phyloP scores from a whole-genome alignment of 2,888 invertebrate species.

The Masnerella sp. region DNA sequence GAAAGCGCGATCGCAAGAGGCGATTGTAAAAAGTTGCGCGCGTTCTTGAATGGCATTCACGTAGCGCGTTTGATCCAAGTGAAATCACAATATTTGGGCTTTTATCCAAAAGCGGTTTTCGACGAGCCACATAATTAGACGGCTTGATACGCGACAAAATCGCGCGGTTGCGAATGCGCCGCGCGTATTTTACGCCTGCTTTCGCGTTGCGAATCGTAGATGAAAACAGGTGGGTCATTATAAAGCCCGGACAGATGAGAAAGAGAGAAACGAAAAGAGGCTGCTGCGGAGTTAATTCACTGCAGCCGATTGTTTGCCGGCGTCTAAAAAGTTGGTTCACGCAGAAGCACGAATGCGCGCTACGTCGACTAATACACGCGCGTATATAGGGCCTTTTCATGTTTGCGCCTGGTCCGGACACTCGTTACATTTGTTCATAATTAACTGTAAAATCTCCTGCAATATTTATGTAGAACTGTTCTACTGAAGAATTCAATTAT shows the following conservation, averaged over 20 bases:
- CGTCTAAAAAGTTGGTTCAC: slow-evolving; percentile 52
- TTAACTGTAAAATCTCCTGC: slow-evolving; percentile 28
- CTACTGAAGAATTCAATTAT: too few relatives aligned
- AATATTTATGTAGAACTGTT: background rate
- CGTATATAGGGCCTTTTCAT: slow-evolving; percentile 7
- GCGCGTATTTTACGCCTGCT: slow-evolving; percentile 51
- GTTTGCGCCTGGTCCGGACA: slow-evolving; percentile 16
- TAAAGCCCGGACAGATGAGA: slow-evolving; percentile 54
- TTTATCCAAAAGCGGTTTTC: slow-evolving; percentile 54
- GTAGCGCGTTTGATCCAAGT: slow-evolving; percentile 41
- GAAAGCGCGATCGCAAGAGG: background rate
- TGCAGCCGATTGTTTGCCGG: slow-evolving; percentile 48
- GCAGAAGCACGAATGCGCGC: slow-evolving; percentile 28
- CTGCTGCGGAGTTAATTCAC: slow-evolving; percentile 31
- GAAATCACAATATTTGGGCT: slow-evolving; percentile 52
- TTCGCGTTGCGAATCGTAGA: slow-evolving; percentile 49
- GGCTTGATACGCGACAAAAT: slow-evolving; percentile 45
- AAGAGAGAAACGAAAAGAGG: slow-evolving; percentile 40
- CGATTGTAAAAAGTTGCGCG: slow-evolving; percentile 30
- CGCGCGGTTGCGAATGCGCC: slow-evolving; percentile 42
- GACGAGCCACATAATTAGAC: slow-evolving; percentile 55
- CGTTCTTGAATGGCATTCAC: slow-evolving; percentile 38
- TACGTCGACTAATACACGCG: slow-evolving; percentile 18
- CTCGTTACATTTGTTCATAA: slow-evolving; percentile 41
- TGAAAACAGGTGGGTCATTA: slow-evolving; percentile 64